Evolutionary conservation across 1,140 invertebrate species (phyloP).

Genomic region (Aphaenogaster ashmeadi): DNA sequence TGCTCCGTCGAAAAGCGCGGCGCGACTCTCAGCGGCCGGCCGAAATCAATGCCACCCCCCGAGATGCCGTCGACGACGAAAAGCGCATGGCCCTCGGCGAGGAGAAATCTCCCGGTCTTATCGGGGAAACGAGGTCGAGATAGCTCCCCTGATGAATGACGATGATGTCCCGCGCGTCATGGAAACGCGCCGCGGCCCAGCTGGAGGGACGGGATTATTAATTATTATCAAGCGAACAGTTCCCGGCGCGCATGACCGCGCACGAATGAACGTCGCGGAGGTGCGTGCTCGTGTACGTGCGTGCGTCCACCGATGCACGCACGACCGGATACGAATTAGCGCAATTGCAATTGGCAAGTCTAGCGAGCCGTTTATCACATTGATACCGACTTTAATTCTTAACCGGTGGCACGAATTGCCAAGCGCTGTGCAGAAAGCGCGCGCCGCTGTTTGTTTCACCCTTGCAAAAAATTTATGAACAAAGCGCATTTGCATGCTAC

Average conservation of each 20-base stretch:
- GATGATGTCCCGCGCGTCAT: conserved; percentile 41
- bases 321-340: conserved; percentile 52
- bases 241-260: conserved; percentile 31
- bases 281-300: not conserved
- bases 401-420: conserved; percentile 46
- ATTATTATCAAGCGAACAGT: conserved; percentile 70
- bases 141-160: conserved; percentile 53
- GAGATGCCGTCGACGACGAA: conserved; percentile 20
- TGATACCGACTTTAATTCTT: conserved; percentile 64
- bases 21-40: not conserved
- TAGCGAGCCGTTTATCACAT: conserved; percentile 42
- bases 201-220: conserved; percentile 62
- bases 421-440: not conserved
- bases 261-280: conserved; percentile 60
- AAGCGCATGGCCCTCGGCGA: conserved; percentile 44
- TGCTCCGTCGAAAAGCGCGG: conserved; percentile 39
- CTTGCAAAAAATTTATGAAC: conserved; percentile 54
- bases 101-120: conserved; percentile 43
- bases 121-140: conserved; percentile 14
- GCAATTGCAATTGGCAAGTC: conserved; percentile 27
- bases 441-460: not conserved
- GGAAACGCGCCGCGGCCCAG: conserved; percentile 1
- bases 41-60: conserved; percentile 41
- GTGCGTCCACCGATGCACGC: not conserved
- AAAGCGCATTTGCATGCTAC: conserved; percentile 48